Base-by-base conservation (phyloP, 2,888 invertebrate species). In the Herminia tarsipennalis region DNA sequence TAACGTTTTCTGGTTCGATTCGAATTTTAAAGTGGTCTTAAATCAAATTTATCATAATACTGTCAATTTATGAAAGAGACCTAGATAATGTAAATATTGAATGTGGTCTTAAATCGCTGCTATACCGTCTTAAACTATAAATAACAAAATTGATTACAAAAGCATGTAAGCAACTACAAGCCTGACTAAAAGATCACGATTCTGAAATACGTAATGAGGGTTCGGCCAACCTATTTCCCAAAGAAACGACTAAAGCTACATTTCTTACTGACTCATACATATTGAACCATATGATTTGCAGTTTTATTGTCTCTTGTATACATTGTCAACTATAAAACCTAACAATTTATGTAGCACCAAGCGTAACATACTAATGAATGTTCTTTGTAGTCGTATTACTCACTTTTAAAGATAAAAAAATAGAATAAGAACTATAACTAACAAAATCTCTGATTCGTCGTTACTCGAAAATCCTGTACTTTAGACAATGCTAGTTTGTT, bases 401-500 rank as follows among this genome's bases (percentile, higher is more conserved):
- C 40, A 34, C 6, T 8, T n/a, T 13, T 37, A 29, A 35, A 17
- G n/a, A 42, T 50, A 45, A 37, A 28, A 48, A 44, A 29, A 40
- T 28, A 47, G 39, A 43, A 22, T 32, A 9, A 14, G 27, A 34
- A 17, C 36, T 10, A 5, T 36, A 53, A 52, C 45, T 41, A 53
- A 51, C 53, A 41, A 49, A 58, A 64, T 51, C 46, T 34, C 18
- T 44, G 47, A 63, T 63, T 45, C 5, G 22, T 57, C 39, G 56
- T 62, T 62, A 57, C 47, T 51, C 36, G 57, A 67, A 74, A 70
- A 70, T 65, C 62, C 66, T 49, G 60, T 61, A 62, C 69, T 67
- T 67, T 67, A 71, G 72, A 67, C 74, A 73, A 74, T 70, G 64
- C 70, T 76, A 73, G 74, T 79, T 74, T 67, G 73, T 72, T 74